Percentiles rank a stretch among this genome's conserved stretches.
phyloP scores from a whole-genome alignment of 2,797 vertebrate species.

The Lerista edwardsae region DNA sequence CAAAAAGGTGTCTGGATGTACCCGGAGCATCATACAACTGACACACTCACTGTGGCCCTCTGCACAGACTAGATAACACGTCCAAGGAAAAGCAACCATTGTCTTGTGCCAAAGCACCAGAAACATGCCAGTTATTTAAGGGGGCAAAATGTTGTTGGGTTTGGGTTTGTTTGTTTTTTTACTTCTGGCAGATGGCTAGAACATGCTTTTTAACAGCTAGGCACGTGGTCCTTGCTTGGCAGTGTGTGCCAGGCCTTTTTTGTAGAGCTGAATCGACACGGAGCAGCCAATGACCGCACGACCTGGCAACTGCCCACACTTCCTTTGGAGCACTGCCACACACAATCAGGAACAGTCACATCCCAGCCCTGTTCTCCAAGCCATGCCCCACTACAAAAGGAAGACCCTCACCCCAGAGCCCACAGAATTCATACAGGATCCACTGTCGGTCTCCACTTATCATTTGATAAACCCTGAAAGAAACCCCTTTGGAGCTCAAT shows the following conservation, averaged over 20 bases:
- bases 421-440: not conserved
- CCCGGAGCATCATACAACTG: not conserved
- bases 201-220: not conserved
- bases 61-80: not conserved
- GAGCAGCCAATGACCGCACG: not conserved
- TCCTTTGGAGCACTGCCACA: not conserved
- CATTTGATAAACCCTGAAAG: too few relatives aligned
- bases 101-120: not conserved
- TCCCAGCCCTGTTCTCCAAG: too few relatives aligned
- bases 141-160: not conserved
- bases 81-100: not conserved
- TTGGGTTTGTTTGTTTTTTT: not conserved
- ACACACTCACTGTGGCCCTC: not conserved
- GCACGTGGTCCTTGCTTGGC: conserved; percentile 3
- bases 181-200: not conserved
- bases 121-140: not conserved
- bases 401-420: not conserved
- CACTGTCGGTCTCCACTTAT: not conserved
- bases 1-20: not conserved
- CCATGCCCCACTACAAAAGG: not conserved
- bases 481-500: too few relatives aligned
- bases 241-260: not conserved
- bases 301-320: not conserved
- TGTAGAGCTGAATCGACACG: not conserved
- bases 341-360: not conserved